These are phyloP conservation scores for Vidua macroura DNA, from an alignment of 2,113 vertebrate species.

Conservation along the genomic window DNA sequence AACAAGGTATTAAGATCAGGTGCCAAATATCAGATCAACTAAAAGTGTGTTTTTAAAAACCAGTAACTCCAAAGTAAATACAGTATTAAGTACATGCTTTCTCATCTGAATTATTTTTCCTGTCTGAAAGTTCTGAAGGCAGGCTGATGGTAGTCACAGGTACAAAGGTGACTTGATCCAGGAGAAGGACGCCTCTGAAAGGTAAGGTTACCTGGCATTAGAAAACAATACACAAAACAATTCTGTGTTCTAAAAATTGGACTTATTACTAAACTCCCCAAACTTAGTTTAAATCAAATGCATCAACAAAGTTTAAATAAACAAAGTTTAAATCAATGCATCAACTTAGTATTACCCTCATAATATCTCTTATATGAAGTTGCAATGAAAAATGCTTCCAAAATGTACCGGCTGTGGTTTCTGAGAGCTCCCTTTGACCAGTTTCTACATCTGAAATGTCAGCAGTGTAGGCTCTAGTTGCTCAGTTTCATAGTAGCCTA, in stretches of 20 bases:
- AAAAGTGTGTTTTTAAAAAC: constrained; percentile 16
- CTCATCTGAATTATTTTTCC: constrained; percentile 58
- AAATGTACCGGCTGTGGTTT: neutral
- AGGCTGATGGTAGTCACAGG: constrained; percentile 57
- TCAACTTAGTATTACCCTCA: neutral
- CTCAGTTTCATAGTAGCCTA: neutral
- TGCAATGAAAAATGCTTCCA: neutral
- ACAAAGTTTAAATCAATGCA: neutral
- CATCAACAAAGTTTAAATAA: neutral
- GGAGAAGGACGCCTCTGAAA: constrained; percentile 74
- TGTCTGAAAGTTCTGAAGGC: constrained; percentile 60
- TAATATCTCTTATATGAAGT: neutral
- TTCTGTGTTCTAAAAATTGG: neutral
- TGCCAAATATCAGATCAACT: constrained; percentile 50
- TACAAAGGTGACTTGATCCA: constrained; percentile 62
- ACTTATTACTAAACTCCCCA: neutral
- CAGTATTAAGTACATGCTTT: constrained; percentile 61
- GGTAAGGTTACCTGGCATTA: constrained; percentile 21
- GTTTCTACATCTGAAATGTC: neutral
- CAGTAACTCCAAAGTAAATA: neutral
- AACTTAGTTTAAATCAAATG: neutral
- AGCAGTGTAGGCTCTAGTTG: neutral
- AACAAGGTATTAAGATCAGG: constrained; percentile 40
- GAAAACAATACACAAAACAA: neutral
- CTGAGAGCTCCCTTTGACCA: neutral